These are phyloP conservation scores for Gambelia wislizenii DNA, from an alignment of 2,797 vertebrate genomes.

Conservation along the genomic window DNA sequence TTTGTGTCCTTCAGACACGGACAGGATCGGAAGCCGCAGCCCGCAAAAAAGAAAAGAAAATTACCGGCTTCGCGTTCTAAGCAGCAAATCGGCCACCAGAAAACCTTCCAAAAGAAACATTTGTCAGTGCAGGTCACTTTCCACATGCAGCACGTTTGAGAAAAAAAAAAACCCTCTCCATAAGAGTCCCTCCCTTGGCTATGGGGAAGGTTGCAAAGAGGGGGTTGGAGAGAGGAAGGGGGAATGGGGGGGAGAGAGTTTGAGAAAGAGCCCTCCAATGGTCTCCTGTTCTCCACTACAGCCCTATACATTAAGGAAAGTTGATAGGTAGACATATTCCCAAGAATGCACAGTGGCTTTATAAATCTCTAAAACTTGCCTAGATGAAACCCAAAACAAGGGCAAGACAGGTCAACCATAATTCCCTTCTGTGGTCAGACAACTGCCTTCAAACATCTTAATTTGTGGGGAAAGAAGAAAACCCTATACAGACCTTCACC, in stretches of 20 bases:
- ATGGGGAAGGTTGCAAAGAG: constrained; percentile 47
- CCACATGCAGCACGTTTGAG: constrained; percentile 75
- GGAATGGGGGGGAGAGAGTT: not conserved
- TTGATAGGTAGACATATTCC: not conserved
- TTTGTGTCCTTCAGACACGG: constrained; percentile 66
- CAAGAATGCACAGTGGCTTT: not conserved
- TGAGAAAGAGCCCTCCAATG: constrained; percentile 27
- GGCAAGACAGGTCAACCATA: rapidly evolving
- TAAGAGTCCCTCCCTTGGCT: constrained; percentile 66
- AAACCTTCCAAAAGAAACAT: constrained; percentile 76
- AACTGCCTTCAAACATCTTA: constrained; percentile 53
- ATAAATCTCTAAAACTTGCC: not conserved
- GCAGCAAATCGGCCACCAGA: constrained; percentile 76
- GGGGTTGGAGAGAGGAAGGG: not conserved
- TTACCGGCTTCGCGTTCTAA: constrained; percentile 74
- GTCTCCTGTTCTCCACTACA: constrained; percentile 49
- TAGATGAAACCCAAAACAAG: constrained; percentile 36
- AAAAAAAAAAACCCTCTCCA: constrained; percentile 73
- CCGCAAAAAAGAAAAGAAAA: constrained; percentile 72
- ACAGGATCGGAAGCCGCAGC: constrained; percentile 68
- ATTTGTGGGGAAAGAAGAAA: not conserved
- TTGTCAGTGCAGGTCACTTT: constrained; percentile 69
- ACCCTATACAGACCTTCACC: too few relatives aligned
- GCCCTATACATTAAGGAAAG: constrained; percentile 16
- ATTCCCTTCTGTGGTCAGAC: not conserved